Evolutionary conservation across 2,888 invertebrate genomes (phyloP).

Genomic region (Podabrus alpinus): DNA sequence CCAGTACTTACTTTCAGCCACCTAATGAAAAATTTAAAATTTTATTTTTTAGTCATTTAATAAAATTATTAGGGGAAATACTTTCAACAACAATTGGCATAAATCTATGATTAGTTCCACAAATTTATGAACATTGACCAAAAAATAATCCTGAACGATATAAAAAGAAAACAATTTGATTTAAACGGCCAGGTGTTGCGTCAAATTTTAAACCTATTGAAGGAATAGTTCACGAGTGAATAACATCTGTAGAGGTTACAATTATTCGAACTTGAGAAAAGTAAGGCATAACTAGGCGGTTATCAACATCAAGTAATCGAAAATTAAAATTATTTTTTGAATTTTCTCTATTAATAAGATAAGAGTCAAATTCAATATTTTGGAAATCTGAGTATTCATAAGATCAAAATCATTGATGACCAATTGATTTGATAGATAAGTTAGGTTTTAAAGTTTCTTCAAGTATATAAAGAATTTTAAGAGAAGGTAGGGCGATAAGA

Average conservation of each 20-base stretch:
- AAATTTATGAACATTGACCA: conserved; percentile 83
- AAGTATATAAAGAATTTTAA: conserved; percentile 64
- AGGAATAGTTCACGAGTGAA: conserved; percentile 6
- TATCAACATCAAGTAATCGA: conserved; percentile 68
- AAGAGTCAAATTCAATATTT: conserved; percentile 65
- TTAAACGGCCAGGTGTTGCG: conserved; percentile 55
- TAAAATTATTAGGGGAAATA: conserved; percentile 59
- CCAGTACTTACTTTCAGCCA: conserved; percentile 72
- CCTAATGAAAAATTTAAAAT: conserved; percentile 59
- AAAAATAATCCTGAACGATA: conserved; percentile 69
- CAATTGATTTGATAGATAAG: conserved; percentile 65
- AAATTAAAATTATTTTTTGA: conserved; percentile 50
- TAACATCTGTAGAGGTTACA: not conserved
- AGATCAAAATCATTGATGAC: conserved; percentile 65
- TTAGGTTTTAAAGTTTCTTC: conserved; percentile 65
- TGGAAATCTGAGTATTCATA: conserved; percentile 69
- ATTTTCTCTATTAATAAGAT: conserved; percentile 58
- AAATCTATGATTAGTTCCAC: conserved; percentile 79
- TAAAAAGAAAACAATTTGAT: conserved; percentile 64
- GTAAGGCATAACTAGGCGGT: conserved; percentile 61
- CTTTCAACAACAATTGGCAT: conserved; percentile 75
- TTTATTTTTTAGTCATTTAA: conserved; percentile 61
- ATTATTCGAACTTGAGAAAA: not conserved
- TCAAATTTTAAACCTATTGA: conserved; percentile 1
- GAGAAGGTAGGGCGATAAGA: conserved; percentile 66